Percentiles rank a stretch among this genome's conserved stretches.
phyloP scores from a whole-genome alignment of 2,797 vertebrate genomes.

The Labeo calbasu region DNA sequence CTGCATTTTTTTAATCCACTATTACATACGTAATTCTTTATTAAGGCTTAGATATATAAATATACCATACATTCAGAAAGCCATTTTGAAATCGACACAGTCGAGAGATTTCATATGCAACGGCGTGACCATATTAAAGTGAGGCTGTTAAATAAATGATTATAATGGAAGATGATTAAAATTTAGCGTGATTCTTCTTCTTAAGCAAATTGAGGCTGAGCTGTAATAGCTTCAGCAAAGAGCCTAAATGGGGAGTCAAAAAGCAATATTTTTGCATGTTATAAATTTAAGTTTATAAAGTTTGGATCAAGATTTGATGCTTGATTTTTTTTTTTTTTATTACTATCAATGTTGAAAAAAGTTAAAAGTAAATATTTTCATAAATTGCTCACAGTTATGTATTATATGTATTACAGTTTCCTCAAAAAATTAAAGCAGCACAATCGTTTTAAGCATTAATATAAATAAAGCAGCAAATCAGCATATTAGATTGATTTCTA shows the following conservation, averaged over 20 bases:
- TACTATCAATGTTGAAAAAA: no score
- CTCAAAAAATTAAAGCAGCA: not conserved
- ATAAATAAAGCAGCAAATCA: not conserved
- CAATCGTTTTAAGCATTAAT: not conserved
- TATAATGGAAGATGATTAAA: constrained; percentile 35
- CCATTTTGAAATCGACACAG: not conserved
- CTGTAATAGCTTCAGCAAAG: not conserved
- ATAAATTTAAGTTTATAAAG: not conserved
- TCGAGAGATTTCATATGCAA: not conserved
- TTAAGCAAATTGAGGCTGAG: constrained; percentile 4
- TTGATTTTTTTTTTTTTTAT: not conserved
- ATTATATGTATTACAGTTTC: not conserved
- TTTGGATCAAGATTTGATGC: not conserved
- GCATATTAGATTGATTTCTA: not conserved
- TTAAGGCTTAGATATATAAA: not conserved
- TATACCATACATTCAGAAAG: not conserved
- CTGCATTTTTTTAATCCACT: not conserved
- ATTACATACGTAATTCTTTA: not conserved
- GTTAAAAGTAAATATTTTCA: not conserved
- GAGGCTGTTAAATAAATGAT: constrained; percentile 44
- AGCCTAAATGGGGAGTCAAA: not conserved
- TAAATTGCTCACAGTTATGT: no score
- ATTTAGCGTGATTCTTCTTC: constrained; percentile 20
- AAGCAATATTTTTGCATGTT: constrained; percentile 2
- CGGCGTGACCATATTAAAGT: constrained; percentile 8